Evolutionary conservation across 92 coral and sea anemone genomes (phyloP).

Genomic region (Parazoanthus darwini): DNA sequence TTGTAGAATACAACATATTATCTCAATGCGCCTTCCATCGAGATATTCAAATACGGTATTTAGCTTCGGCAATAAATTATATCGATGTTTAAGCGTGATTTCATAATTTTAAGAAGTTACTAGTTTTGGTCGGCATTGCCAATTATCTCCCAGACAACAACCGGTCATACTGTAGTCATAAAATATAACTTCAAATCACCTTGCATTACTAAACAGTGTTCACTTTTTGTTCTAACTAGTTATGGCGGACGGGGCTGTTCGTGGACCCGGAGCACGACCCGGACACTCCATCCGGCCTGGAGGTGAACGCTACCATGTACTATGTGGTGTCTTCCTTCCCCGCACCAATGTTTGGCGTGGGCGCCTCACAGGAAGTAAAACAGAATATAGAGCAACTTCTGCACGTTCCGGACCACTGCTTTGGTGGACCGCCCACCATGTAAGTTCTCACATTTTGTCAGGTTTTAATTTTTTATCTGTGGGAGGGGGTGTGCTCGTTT

Average conservation of each 20-base stretch:
- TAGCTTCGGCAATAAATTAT: background rate
- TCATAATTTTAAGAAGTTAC: no score
- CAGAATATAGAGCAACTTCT: constrained; percentile 66
- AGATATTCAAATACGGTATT: background rate
- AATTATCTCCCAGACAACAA: no score
- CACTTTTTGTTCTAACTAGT: constrained; percentile 45
- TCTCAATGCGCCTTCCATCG: background rate
- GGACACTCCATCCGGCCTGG: constrained; percentile 94
- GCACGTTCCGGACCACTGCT: constrained; percentile 94
- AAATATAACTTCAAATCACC: background rate
- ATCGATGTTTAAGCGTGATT: background rate
- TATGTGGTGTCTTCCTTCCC: constrained; percentile 86
- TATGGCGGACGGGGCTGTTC: constrained; percentile 85
- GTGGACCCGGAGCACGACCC: constrained; percentile 94
- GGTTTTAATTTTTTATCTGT: background rate
- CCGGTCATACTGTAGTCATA: background rate
- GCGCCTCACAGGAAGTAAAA: constrained; percentile 55
- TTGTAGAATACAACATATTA: no score
- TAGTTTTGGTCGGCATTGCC: no score
- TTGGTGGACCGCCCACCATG: constrained; percentile 99
- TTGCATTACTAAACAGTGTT: background rate
- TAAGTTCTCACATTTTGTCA: constrained; percentile 44
- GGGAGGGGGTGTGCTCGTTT: no score
- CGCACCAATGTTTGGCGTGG: constrained; percentile 55
- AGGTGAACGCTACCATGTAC: constrained; percentile 92